Conservation (phyloP, 2,888 invertebrate species). For the Panzeria rudis region DNA sequence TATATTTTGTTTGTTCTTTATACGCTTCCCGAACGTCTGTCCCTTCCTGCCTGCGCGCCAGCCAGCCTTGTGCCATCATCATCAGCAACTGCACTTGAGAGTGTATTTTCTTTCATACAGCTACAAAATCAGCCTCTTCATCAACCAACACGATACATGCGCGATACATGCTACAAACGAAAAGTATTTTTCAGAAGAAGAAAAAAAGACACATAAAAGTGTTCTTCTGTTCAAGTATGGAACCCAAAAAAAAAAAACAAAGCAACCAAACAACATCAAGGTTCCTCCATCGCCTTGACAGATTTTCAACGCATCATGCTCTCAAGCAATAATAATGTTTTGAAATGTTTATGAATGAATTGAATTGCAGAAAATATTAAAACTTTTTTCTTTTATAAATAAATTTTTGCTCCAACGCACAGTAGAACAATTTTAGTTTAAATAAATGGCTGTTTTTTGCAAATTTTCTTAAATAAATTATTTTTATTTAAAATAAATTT, state of each 20-base stretch:
- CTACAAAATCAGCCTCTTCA: slow-evolving; percentile 31
- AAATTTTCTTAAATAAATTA: slow-evolving; percentile 70
- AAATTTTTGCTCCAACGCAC: slow-evolving; percentile 21
- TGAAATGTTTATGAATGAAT: slow-evolving; percentile 54
- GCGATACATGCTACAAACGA: slow-evolving; percentile 41
- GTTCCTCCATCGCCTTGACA: slow-evolving; percentile 54
- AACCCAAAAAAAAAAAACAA: slow-evolving; percentile 27
- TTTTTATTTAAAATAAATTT: slow-evolving; percentile 47
- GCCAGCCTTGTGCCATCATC: slow-evolving; percentile 48
- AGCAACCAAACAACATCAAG: slow-evolving; percentile 18
- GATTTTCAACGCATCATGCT: slow-evolving; percentile 24
- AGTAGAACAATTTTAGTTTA: slow-evolving; percentile 48
- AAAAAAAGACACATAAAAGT: slow-evolving; percentile 42
- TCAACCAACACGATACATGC: slow-evolving; percentile 33
- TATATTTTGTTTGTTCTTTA: slow-evolving; percentile 70
- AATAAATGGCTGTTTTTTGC: slow-evolving; percentile 57
- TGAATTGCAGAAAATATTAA: slow-evolving; percentile 33
- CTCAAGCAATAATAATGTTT: slow-evolving; percentile 3
- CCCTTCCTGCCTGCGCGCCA: slow-evolving; percentile 57
- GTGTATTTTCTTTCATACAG: slow-evolving; percentile 3
- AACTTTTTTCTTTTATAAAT: slow-evolving; percentile 7
- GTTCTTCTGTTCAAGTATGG: slow-evolving; percentile 39
- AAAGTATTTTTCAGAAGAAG: neutral
- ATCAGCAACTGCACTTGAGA: slow-evolving; percentile 47
- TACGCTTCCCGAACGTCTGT: slow-evolving; percentile 49